phyloP scores from a whole-genome alignment of 92 coral and sea anemone genomes.

The Virgularia gustaviana region DNA sequence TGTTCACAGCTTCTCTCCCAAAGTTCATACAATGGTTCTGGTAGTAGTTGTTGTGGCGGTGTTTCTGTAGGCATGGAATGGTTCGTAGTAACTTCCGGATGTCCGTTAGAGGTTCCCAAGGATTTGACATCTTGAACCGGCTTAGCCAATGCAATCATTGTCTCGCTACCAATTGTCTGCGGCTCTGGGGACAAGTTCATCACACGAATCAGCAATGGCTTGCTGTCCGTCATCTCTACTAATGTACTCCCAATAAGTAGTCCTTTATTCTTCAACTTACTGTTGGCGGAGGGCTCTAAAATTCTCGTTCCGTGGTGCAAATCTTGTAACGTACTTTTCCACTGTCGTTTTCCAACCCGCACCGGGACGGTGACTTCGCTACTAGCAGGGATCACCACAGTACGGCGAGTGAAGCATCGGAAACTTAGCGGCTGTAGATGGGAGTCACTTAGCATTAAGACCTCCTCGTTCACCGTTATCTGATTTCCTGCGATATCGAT shows the following conservation, averaged over 20 bases:
- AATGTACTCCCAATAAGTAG: constrained; percentile 32
- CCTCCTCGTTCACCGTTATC: constrained; percentile 38
- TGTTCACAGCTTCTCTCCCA: constrained; percentile 43
- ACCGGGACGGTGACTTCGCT: constrained; percentile 37
- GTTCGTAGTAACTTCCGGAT: neutral
- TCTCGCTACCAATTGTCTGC: constrained; percentile 37
- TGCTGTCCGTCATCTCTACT: constrained; percentile 24
- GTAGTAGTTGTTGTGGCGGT: constrained; percentile 32
- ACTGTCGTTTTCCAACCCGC: constrained; percentile 34
- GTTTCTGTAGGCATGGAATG: neutral
- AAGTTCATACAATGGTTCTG: constrained; percentile 44
- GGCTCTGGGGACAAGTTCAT: constrained; percentile 45
- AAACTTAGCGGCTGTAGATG: constrained; percentile 39
- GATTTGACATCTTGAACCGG: constrained; percentile 37
- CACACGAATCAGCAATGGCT: constrained; percentile 35
- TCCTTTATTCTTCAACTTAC: constrained; percentile 37
- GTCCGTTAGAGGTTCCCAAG: constrained; percentile 21
- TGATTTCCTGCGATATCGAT: constrained; percentile 37
- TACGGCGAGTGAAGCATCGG: constrained; percentile 46
- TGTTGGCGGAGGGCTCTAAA: constrained; percentile 37
- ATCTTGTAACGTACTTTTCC: constrained; percentile 4
- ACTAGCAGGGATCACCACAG: constrained; percentile 30
- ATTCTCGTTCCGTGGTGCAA: constrained; percentile 18
- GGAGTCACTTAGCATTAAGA: constrained; percentile 36
- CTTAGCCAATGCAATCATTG: constrained; percentile 54